Conservation (phyloP, 2,113 vertebrate genomes). For the Psittacula cyanocephala region DNA sequence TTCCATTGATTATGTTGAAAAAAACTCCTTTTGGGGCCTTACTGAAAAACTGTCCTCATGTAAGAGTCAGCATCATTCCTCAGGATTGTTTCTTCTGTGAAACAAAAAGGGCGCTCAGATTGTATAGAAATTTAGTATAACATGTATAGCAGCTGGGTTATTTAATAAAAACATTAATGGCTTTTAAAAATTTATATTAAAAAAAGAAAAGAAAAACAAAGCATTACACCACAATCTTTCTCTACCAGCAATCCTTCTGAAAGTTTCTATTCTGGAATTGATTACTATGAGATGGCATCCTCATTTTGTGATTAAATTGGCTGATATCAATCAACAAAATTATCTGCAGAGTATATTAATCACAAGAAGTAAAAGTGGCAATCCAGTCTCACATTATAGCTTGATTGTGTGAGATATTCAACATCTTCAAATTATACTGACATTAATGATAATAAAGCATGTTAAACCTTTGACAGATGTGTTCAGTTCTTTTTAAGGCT, state of each 20-base stretch:
- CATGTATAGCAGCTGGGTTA: fast-evolving
- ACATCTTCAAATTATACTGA: not conserved
- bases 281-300: not conserved
- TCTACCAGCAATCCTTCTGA: not conserved
- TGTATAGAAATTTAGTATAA: not conserved
- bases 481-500: not conserved
- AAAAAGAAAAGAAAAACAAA: not conserved
- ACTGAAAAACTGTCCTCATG: not conserved
- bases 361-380: not conserved
- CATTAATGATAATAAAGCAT: not conserved
- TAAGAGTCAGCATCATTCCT: not conserved
- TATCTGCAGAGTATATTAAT: not conserved
- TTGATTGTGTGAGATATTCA: not conserved
- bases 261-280: not conserved
- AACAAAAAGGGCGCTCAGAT: not conserved
- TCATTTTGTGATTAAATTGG: not conserved
- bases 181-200: not conserved
- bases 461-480: not conserved
- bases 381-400: not conserved
- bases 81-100: not conserved
- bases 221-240: not conserved
- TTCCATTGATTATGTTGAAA: not conserved
- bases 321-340: not conserved
- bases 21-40: not conserved
- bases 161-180: not conserved